Evolutionary conservation across 2,797 vertebrate genomes (phyloP).

Genomic region (Rhyacichthys aspro): DNA sequence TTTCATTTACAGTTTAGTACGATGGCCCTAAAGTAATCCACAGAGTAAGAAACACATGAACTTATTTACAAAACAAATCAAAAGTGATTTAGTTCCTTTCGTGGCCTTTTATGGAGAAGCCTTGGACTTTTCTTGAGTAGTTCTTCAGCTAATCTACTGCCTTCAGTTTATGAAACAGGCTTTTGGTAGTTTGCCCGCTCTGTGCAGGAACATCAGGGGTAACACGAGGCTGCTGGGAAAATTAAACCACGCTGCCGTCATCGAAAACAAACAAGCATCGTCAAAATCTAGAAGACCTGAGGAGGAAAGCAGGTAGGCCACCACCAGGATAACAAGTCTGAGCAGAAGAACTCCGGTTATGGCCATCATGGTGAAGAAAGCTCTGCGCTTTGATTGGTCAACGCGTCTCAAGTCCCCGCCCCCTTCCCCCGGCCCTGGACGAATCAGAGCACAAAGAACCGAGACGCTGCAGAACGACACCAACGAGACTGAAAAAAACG

Average conservation of each 20-base stretch:
- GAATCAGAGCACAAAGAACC: conserved; percentile 15
- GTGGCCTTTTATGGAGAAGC: too few species aligned
- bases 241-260: not conserved
- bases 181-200: conserved; percentile 7
- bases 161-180: not conserved
- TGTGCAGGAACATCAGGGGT: conserved; percentile 25
- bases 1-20: too few species aligned
- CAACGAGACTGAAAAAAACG: fast-evolving
- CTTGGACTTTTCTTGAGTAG: too few species aligned
- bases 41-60: too few species aligned
- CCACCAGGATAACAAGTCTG: not conserved
- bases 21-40: too few species aligned
- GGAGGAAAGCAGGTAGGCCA: not conserved
- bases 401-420: too few species aligned
- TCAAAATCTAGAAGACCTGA: fast-evolving
- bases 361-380: not conserved
- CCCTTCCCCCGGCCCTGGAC: not conserved
- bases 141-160: too few species aligned
- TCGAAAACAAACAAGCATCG: fast-evolving
- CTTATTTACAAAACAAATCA: too few species aligned
- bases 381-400: conserved; percentile 12
- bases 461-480: conserved; percentile 14
- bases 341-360: not conserved
- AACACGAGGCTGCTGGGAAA: conserved; percentile 32
- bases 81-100: too few species aligned